Evolutionary conservation across 30 jellyfish, hydroid and myxozoan species (phyloP).

Genomic region (Sanderia malayensis): DNA sequence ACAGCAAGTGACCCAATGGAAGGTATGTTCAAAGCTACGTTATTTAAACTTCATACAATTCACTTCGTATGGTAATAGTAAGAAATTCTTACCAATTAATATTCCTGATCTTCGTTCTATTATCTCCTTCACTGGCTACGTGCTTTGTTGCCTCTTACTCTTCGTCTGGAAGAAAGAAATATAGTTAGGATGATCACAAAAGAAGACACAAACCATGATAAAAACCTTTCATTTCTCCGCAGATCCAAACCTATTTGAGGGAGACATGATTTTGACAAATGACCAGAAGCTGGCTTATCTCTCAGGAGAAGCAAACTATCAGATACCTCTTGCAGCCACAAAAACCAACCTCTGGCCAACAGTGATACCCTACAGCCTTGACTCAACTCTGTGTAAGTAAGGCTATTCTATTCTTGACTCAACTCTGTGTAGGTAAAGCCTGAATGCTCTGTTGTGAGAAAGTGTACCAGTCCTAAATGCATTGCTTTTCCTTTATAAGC

Average conservation of each 20-base stretch:
- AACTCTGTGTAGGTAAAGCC: no score
- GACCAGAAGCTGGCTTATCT: conserved; percentile 55
- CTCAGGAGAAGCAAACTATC: conserved; percentile 67
- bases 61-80: not conserved
- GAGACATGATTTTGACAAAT: conserved; percentile 66
- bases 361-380: conserved; percentile 47
- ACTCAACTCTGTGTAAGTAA: conserved; percentile 26
- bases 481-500: conserved; percentile 33
- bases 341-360: conserved; percentile 63
- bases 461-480: no score
- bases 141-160: no score
- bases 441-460: no score
- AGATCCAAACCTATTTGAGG: conserved; percentile 80
- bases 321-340: conserved; percentile 72
- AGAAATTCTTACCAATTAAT: not conserved
- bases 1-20: conserved; percentile 54
- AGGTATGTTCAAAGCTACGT: no score
- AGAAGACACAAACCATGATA: no score
- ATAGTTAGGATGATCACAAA: not conserved
- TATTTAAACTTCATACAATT: not conserved
- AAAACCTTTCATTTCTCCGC: no score
- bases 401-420: no score
- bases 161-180: not conserved
- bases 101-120: no score
- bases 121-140: no score